Percentiles rank a stretch among this genome's conserved stretches.
Evolutionary conservation across 2,888 invertebrate species (phyloP).

Genomic region (Patella ulyssiponensis): DNA sequence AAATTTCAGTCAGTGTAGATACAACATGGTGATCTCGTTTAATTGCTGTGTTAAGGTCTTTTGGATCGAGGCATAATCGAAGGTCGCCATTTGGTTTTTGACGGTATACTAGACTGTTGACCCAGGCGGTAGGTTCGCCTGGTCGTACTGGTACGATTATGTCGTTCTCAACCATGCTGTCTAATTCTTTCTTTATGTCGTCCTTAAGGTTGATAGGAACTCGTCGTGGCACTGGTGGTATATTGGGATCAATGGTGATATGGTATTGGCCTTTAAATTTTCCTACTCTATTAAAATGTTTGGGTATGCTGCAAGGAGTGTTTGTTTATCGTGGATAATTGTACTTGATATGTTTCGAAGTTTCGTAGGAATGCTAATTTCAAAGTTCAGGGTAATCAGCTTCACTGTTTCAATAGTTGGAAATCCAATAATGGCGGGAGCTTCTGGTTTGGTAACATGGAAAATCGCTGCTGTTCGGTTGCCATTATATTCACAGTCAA

Average conservation of each 20-base stretch:
- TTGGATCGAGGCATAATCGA: constrained; percentile 31
- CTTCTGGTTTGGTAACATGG: too few relatives aligned
- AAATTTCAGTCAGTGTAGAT: constrained; percentile 28
- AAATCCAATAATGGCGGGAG: not conserved
- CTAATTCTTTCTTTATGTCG: constrained; percentile 26
- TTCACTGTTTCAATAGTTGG: not conserved
- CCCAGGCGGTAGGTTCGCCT: constrained; percentile 28
- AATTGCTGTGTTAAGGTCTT: constrained; percentile 40
- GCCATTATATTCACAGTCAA: not conserved
- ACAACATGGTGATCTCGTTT: constrained; percentile 33
- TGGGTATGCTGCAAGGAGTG: too few relatives aligned
- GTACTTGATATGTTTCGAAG: too few relatives aligned
- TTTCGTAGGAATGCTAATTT: too few relatives aligned
- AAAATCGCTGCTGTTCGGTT: not conserved
- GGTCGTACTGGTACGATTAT: constrained; percentile 31
- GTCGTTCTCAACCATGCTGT: constrained; percentile 26
- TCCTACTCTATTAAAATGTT: too few relatives aligned
- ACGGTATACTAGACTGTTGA: constrained; percentile 14
- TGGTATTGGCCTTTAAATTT: too few relatives aligned
- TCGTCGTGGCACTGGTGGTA: too few relatives aligned
- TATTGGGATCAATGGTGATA: too few relatives aligned
- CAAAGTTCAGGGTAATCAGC: not conserved
- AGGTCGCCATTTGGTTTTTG: constrained; percentile 16
- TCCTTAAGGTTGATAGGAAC: constrained; percentile 13
- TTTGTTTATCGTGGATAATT: too few relatives aligned